Evolutionary conservation across 2,113 vertebrate genomes (phyloP).

Genomic region (Eidolon helvum): DNA sequence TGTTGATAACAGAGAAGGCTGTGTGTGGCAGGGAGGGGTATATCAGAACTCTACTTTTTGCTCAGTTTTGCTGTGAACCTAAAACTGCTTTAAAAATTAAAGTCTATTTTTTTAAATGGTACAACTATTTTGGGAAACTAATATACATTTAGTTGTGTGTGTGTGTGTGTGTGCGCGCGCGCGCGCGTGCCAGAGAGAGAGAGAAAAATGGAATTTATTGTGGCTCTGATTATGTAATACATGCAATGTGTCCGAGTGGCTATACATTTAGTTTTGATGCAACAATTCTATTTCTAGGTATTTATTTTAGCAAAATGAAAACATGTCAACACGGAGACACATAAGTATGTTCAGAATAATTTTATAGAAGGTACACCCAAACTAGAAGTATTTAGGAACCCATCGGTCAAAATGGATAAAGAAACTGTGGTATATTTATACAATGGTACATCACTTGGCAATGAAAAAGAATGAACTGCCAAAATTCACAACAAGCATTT

Average conservation of each 20-base stretch:
- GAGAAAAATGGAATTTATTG: slow-evolving; percentile 55
- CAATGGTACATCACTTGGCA: background rate
- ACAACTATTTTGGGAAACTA: background rate
- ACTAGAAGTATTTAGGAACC: background rate
- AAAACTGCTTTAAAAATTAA: background rate
- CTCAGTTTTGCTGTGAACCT: background rate
- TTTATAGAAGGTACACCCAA: background rate
- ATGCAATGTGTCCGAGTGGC: background rate
- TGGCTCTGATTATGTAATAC: slow-evolving; percentile 55
- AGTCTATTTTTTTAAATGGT: background rate
- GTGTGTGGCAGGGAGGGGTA: background rate
- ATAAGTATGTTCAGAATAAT: background rate
- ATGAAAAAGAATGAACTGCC: background rate
- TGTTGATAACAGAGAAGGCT: too few species aligned
- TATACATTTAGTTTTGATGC: background rate
- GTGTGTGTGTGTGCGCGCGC: background rate
- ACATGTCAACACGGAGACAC: background rate
- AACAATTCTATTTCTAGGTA: background rate
- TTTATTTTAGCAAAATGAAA: slow-evolving; percentile 24
- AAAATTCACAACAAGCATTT: background rate
- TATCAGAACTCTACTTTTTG: background rate
- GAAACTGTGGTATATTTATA: background rate
- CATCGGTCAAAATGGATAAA: background rate
- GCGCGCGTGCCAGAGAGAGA: too few species aligned
- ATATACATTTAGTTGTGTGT: background rate